phyloP scores from a whole-genome alignment of 2,113 vertebrate species.

The Elephantulus edwardii region DNA sequence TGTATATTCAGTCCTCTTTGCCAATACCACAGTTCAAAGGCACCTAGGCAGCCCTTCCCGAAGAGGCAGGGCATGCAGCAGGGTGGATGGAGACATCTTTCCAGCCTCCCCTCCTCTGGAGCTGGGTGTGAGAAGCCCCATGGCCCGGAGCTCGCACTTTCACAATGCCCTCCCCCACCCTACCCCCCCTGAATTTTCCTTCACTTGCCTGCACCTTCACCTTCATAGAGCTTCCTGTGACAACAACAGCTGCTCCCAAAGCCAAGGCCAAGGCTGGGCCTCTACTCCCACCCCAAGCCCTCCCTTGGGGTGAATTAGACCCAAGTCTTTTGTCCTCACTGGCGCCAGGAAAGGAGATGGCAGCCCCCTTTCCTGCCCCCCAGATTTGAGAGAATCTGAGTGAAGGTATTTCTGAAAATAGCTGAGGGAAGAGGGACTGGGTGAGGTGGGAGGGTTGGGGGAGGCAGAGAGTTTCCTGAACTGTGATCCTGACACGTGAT shows the following conservation, averaged over 20 bases:
- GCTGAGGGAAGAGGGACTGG: background rate
- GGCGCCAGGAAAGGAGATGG: conserved; percentile 69
- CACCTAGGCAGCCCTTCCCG: background rate
- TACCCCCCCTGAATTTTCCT: background rate
- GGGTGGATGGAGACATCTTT: background rate
- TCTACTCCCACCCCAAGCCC: background rate
- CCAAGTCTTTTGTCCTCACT: conserved; percentile 63
- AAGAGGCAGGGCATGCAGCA: background rate
- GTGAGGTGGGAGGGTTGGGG: background rate
- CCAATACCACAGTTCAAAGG: too few species aligned
- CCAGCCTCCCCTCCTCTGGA: background rate
- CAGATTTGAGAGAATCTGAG: background rate
- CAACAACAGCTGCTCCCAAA: conserved; percentile 65
- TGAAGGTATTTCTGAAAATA: background rate
- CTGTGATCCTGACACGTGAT: fast-evolving
- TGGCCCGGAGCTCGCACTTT: background rate
- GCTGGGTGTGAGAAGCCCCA: background rate
- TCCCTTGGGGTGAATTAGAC: background rate
- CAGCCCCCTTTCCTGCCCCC: conserved; percentile 22
- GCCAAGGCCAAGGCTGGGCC: background rate
- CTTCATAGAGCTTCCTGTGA: conserved; percentile 57
- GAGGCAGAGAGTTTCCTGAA: background rate
- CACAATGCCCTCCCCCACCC: too few species aligned
- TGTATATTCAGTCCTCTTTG: too few species aligned
- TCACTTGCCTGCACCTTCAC: conserved; percentile 5